A percentile compares a stretch with the other conserved stretches of the same genome.
These are phyloP conservation scores for Schizaphis graminum DNA, from an alignment of 2,888 invertebrate species.

Conservation along the genomic window DNA sequence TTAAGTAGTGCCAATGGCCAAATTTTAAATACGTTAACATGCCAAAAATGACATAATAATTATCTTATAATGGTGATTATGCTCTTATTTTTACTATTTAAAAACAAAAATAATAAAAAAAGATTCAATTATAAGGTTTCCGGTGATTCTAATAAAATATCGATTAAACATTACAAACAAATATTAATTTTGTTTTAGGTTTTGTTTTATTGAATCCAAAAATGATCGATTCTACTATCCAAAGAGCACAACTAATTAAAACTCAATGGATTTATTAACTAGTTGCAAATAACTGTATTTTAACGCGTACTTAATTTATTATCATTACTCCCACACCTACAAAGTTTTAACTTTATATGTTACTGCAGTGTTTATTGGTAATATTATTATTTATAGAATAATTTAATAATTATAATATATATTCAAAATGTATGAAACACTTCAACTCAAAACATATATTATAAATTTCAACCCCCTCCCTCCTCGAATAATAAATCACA, in stretches of 20 bases:
- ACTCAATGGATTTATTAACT: neutral
- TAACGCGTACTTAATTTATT: neutral
- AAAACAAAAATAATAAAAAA: neutral
- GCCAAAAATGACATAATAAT: neutral
- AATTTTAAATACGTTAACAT: too few relatives aligned
- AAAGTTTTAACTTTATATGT: neutral
- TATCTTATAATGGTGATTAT: neutral
- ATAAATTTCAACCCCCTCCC: neutral
- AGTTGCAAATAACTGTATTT: neutral
- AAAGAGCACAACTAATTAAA: neutral
- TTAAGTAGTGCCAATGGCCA: too few relatives aligned
- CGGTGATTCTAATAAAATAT: neutral
- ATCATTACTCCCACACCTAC: neutral
- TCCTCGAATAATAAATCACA: neutral
- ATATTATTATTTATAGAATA: neutral
- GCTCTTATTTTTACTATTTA: neutral
- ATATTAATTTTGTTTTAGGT: neutral
- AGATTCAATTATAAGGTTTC: neutral
- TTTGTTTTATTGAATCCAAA: neutral
- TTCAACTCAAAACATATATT: neutral
- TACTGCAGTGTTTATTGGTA: neutral
- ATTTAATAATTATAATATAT: neutral
- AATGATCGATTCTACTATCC: neutral
- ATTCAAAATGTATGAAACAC: neutral
- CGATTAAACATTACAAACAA: neutral